Percentiles rank a stretch among this genome's conserved stretches.
Conservation (phyloP, 2,888 invertebrate genomes). For the Sphaerophoria taeniata region DNA sequence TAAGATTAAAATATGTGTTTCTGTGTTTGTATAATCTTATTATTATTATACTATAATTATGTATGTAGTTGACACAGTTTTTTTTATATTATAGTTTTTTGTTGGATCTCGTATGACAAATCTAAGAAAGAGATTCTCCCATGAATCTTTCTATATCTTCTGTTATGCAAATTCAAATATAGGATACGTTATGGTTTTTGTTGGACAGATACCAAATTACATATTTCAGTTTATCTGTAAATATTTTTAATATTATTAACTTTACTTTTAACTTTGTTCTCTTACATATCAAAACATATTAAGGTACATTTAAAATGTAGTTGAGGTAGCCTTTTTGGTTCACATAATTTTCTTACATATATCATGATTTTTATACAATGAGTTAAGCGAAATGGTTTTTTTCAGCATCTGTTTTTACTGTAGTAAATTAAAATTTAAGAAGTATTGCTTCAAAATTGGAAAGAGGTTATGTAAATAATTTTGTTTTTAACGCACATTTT, state of each 20-base stretch:
- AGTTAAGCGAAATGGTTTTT: conserved; percentile 14
- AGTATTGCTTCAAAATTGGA: too few species aligned
- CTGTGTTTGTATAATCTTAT: conserved; percentile 48
- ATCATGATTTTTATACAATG: conserved; percentile 25
- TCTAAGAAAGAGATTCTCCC: conserved; percentile 23
- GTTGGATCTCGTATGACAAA: conserved; percentile 38
- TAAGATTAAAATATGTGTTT: conserved; percentile 30
- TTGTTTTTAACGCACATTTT: too few species aligned
- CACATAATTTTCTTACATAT: conserved; percentile 8
- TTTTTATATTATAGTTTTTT: conserved; percentile 44
- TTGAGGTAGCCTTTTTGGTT: conserved; percentile 70
- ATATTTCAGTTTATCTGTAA: conserved; percentile 3
- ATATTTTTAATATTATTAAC: conserved; percentile 37
- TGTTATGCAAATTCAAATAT: conserved; percentile 19
- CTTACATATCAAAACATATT: conserved; percentile 32
- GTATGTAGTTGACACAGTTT: conserved; percentile 62
- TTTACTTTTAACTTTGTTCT: conserved; percentile 8
- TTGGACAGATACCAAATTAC: conserved; percentile 49
- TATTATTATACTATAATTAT: conserved; percentile 14
- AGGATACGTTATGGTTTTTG: conserved; percentile 48
- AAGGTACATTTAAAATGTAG: conserved; percentile 41
- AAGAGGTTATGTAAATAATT: too few species aligned
- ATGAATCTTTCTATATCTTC: conserved; percentile 12
- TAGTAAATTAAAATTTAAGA: conserved; percentile 23
- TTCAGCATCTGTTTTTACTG: not conserved